phyloP scores from a whole-genome alignment of 2,113 vertebrate species.

The Camelus bactrianus region DNA sequence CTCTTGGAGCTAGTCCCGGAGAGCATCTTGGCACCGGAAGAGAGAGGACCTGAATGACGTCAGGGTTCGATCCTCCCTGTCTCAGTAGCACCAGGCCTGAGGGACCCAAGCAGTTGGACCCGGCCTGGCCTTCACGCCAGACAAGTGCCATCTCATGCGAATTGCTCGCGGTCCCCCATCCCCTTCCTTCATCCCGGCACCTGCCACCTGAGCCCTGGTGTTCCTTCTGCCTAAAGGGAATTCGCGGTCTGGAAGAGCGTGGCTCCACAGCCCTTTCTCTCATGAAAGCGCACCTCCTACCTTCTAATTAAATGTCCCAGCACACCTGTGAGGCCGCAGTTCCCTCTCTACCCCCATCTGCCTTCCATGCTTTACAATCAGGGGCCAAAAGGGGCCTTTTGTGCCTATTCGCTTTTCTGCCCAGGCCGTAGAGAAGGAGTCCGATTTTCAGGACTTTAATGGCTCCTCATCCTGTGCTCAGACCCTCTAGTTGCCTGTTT shows the following conservation, averaged over 20 bases:
- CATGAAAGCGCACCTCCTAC: background rate
- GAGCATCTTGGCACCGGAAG: background rate
- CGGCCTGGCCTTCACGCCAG: background rate
- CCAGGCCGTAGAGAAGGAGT: background rate
- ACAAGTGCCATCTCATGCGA: background rate
- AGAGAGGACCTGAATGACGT: background rate
- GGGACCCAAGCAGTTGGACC: background rate
- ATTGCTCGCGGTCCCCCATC: background rate
- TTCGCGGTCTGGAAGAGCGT: background rate
- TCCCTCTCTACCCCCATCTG: background rate
- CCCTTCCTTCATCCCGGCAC: background rate
- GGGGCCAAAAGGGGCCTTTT: background rate
- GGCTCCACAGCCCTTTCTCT: background rate
- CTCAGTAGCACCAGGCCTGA: background rate
- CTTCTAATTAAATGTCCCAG: slow-evolving; percentile 48
- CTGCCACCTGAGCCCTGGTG: background rate
- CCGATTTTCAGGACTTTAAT: slow-evolving; percentile 39
- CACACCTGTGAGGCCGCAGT: background rate
- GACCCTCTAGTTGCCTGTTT: slow-evolving; percentile 52
- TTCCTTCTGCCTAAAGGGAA: background rate
- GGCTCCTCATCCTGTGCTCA: slow-evolving; percentile 19
- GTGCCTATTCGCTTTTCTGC: background rate
- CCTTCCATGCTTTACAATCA: background rate
- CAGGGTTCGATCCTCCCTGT: background rate
- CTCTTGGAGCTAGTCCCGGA: background rate